Percentiles rank a stretch among this genome's conserved stretches.
Evolutionary conservation across 2,113 vertebrate genomes (phyloP).

Genomic region (Pteruthius melanotis): DNA sequence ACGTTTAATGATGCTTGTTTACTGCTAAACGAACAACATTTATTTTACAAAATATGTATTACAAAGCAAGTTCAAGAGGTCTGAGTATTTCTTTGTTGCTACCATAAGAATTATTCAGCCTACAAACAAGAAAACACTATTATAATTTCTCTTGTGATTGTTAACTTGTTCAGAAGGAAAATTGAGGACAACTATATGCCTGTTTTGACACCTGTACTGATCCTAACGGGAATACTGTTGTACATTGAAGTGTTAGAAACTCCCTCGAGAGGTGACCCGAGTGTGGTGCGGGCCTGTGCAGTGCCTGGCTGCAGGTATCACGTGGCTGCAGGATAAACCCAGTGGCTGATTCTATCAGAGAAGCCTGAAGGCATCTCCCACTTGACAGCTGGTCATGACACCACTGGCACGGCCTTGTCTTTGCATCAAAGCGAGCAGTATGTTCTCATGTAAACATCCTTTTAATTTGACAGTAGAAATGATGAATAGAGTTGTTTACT

Average conservation of each 20-base stretch:
- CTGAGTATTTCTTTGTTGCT: background rate
- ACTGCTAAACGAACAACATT: background rate
- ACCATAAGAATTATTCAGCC: background rate
- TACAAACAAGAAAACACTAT: background rate
- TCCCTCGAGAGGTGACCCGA: background rate
- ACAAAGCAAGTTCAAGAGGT: background rate
- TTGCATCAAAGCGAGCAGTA: background rate
- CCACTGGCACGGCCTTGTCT: background rate
- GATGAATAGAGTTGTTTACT: background rate
- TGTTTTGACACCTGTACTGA: background rate
- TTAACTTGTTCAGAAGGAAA: background rate
- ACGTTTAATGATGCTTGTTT: background rate
- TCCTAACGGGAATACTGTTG: background rate
- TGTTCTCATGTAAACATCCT: background rate
- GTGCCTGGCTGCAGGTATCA: background rate
- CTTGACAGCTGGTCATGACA: background rate
- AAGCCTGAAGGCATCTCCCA: background rate
- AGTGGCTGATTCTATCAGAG: accelerated
- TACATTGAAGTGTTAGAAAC: background rate
- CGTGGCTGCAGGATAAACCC: background rate
- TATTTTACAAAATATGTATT: background rate
- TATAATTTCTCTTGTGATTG: background rate
- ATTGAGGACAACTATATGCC: background rate
- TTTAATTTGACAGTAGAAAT: background rate
- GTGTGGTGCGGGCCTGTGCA: no score